Evolutionary conservation across 2,797 vertebrate genomes (phyloP), one percentile per base, ranked within the genome.

Genomic region (Danio kyathit): DNA sequence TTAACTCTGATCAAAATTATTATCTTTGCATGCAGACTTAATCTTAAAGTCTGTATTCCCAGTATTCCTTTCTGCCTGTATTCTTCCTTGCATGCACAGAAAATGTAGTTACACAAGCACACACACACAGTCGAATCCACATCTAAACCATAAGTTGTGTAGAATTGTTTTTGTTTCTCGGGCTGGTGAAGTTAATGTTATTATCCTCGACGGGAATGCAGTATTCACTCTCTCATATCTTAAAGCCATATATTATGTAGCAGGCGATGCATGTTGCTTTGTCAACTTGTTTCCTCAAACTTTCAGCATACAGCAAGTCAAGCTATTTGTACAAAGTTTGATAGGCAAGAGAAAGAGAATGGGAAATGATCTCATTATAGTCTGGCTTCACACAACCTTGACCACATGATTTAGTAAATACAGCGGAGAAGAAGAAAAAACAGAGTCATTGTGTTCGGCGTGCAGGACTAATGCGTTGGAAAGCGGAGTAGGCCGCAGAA

Each of bases 401-500:
- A 91, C 92, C 91, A 91, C 88, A 90, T 91, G 90, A 94, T 93
- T 94, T 91, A 89, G 91, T 92, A 86, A 89, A 91, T 90, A 90
- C 89, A 75, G 72, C 85, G 71, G 63, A 70, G 61, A 63, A 56
- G 46, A 74, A 63, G 44, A 49, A 51, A 67, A 29, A 29, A 29
- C 29, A 86, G 82, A 91, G 87, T 92, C 89, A 90, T 91, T 93
- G 91, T 92, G 90, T 93, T 92, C 90, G 89, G 89, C 92, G 93
- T 92, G 91, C 91, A 92, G 91, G 91, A 93, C 91, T 91, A 93
- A 94, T 94, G 92, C 91, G 88, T 93, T 94, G 91, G 92, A 94
- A 93, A 93, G 93, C 90, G 89, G 89, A 94, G 91, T 90, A 88
- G 91, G 85, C 80, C 89, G 89, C 89, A 81, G 87, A 88, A 92